Evolutionary conservation across 2,888 invertebrate genomes (phyloP).

Genomic region (Parnassius apollo): DNA sequence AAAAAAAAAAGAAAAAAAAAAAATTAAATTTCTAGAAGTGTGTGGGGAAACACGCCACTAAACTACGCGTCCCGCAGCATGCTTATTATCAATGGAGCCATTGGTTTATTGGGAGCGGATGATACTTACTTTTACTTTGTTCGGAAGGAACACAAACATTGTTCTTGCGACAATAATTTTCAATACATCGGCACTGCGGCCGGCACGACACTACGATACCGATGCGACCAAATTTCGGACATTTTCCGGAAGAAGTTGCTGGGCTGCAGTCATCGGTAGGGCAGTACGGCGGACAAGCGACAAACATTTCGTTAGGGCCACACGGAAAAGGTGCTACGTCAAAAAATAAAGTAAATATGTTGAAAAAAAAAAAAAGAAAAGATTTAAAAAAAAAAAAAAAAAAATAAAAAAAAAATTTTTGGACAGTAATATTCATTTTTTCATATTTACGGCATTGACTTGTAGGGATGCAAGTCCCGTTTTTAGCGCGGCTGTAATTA

Average conservation of each 20-base stretch:
- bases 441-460: conserved; percentile 24
- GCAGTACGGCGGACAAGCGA: conserved; percentile 41
- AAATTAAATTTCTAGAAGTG: too few relatives aligned
- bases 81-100: too few relatives aligned
- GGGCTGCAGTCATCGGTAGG: conserved; percentile 46
- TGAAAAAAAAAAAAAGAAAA: too few relatives aligned
- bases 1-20: too few relatives aligned
- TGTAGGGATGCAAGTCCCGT: conserved; percentile 24
- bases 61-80: too few relatives aligned
- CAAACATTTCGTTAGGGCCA: conserved; percentile 12
- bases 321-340: too few relatives aligned
- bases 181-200: conserved; percentile 42
- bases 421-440: not conserved
- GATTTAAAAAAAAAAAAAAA: too few relatives aligned
- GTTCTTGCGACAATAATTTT: conserved; percentile 43
- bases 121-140: too few relatives aligned
- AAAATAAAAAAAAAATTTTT: too few relatives aligned
- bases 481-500: conserved; percentile 18
- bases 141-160: conserved; percentile 44
- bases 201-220: conserved; percentile 18
- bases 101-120: too few relatives aligned
- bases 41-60: too few relatives aligned
- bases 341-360: not conserved
- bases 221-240: conserved; percentile 34
- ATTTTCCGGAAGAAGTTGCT: conserved; percentile 37